Evolutionary conservation across 1,140 invertebrate species (phyloP).

Genomic region (Cydia fagiglandana): DNA sequence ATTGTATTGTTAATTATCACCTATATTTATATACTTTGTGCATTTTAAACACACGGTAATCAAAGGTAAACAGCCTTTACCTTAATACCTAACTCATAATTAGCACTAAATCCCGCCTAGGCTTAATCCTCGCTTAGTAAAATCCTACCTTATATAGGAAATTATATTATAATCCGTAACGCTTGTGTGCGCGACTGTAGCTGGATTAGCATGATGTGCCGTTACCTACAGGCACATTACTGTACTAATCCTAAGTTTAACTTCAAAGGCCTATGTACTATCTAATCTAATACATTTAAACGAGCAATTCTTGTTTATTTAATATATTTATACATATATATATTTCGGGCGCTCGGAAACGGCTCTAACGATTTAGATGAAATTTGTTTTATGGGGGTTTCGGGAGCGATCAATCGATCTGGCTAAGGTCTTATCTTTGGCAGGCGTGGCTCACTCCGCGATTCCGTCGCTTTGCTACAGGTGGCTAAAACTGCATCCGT

Average conservation of each 20-base stretch:
- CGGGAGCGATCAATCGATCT: too few species aligned
- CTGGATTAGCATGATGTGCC: not conserved
- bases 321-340: too few species aligned
- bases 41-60: not conserved
- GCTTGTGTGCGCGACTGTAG: not conserved
- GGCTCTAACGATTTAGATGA: too few species aligned
- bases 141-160: not conserved
- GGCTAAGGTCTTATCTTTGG: too few species aligned
- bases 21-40: not conserved
- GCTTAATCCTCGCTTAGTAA: not conserved
- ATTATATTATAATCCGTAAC: not conserved
- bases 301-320: too few species aligned
- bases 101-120: not conserved
- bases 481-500: too few species aligned
- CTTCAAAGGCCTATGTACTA: not conserved
- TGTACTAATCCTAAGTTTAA: not conserved
- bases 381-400: too few species aligned
- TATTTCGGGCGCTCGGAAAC: too few species aligned
- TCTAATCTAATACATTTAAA: too few species aligned
- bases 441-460: too few species aligned
- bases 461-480: too few species aligned
- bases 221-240: not conserved
- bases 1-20: too few species aligned
- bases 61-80: not conserved
- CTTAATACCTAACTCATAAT: not conserved